A percentile compares a stretch with the other conserved stretches of the same genome.
Evolutionary conservation across 2,888 invertebrate genomes (phyloP).

Genomic region (Macroteleia sp.): DNA sequence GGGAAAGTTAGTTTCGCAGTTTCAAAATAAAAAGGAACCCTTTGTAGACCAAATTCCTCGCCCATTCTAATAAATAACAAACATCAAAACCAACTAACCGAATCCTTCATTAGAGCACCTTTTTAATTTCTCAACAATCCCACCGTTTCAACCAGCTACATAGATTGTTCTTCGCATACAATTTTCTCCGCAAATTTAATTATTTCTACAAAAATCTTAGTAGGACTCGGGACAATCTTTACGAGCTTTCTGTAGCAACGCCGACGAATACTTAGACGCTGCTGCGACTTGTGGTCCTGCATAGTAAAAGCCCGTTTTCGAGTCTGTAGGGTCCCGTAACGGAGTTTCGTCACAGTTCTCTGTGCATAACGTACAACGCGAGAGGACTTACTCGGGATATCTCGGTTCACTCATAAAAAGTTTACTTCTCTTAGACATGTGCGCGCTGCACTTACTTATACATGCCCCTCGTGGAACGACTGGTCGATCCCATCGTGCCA

Average conservation of each 20-base stretch:
- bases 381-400: slow-evolving; percentile 61
- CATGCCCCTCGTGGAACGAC: slow-evolving; percentile 29
- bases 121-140: too few relatives aligned
- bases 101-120: too few relatives aligned
- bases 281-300: slow-evolving; percentile 65
- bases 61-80: too few relatives aligned
- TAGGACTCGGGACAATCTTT: slow-evolving; percentile 30
- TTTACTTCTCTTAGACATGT: slow-evolving; percentile 70
- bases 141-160: too few relatives aligned
- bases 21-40: too few relatives aligned
- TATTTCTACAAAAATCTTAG: slow-evolving; percentile 41
- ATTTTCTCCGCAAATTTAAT: slow-evolving; percentile 28
- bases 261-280: slow-evolving; percentile 31
- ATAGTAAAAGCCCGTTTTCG: slow-evolving; percentile 66
- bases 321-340: slow-evolving; percentile 75
- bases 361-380: slow-evolving; percentile 78
- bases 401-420: slow-evolving; percentile 78
- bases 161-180: too few relatives aligned
- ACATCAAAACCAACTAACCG: too few relatives aligned
- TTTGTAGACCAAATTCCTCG: too few relatives aligned
- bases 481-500: slow-evolving; percentile 40
- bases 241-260: slow-evolving; percentile 13
- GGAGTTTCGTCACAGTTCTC: slow-evolving; percentile 81
- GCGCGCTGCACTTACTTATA: slow-evolving; percentile 48
- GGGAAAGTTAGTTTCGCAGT: too few relatives aligned